Evolutionary conservation across 23 tunicate genomes (phyloP), one percentile per base, ranked within the genome.

Genomic region (Botrylloides violaceus): DNA sequence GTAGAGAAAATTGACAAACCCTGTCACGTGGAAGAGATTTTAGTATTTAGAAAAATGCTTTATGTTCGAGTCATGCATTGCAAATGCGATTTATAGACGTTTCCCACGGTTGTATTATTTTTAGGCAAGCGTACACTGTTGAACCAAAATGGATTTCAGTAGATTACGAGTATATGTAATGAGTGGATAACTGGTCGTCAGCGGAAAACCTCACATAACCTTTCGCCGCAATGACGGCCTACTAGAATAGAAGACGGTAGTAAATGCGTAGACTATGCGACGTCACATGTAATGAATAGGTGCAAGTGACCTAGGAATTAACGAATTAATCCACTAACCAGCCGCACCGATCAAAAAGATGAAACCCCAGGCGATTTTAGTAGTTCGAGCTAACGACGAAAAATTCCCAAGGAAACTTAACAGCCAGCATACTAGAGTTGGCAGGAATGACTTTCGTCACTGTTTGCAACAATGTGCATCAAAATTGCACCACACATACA

Each of bases 191-290:
- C 53, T 43, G 53, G 53, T 43, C 53, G 53, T 15, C 53, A 43
- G 53, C 53, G 53, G 53, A 43, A 43, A 43, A 43, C 53, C 53
- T 43, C 53, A 43, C 53, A 43, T 43, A 43, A 43, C 53, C 53
- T 43, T 43, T 43, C 15, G 15, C 53, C 53, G 53, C 53, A 43
- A 43, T 43, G 53, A 43, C 53, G 53, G 53, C 9, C 53, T 43
- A 43, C 53, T 9, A 43, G 15, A 7, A 43, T 43, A 43, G 53
- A 9, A 43, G 53, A 43, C 53, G 53, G 9, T 43, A 7, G 53
- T 7, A 43, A n/a, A 43, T 7, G 53, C 9, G 15, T 43, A 43
- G 53, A 43, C 53, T 15, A 15, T 15, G 15, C 53, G 53, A 43
- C 53, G 53, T 43, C 53, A 43, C 53, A 43, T 43, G 12, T 43